Conservation (phyloP, 2,888 invertebrate genomes). For the Acleris laterana region DNA sequence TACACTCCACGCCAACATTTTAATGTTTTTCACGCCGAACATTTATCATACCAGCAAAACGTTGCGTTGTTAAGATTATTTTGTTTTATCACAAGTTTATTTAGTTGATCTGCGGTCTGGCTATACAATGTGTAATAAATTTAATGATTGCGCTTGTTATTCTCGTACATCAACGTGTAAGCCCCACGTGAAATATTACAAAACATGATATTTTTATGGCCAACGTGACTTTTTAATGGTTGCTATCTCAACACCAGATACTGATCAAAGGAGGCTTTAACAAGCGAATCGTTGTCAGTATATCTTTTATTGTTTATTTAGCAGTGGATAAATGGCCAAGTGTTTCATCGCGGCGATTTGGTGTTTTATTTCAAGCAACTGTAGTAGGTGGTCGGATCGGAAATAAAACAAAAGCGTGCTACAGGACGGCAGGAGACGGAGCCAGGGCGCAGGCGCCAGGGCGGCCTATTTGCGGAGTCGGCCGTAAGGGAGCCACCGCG, state of each 20-base stretch:
- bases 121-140: slow-evolving; percentile 58
- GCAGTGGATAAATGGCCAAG: slow-evolving; percentile 3
- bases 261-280: slow-evolving; percentile 58
- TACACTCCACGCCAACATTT: slow-evolving; percentile 45
- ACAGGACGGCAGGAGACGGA: slow-evolving; percentile 40
- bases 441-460: slow-evolving; percentile 1
- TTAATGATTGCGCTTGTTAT: slow-evolving; percentile 61
- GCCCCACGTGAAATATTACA: slow-evolving; percentile 65
- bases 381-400: slow-evolving; percentile 35
- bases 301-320: slow-evolving; percentile 28
- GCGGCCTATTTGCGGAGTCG: slow-evolving; percentile 21
- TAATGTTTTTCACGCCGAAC: slow-evolving; percentile 54
- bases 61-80: slow-evolving; percentile 50
- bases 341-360: not conserved
- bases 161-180: slow-evolving; percentile 62
- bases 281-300: slow-evolving; percentile 40
- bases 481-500: not conserved
- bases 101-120: slow-evolving; percentile 49
- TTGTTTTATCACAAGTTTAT: slow-evolving; percentile 53
- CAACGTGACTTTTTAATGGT: slow-evolving; percentile 62
- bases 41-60: slow-evolving; percentile 52
- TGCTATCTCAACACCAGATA: slow-evolving; percentile 63
- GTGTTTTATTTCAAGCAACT: slow-evolving; percentile 20
- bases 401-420: slow-evolving; percentile 42
- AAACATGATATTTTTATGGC: slow-evolving; percentile 66